Evolutionary conservation across 2,797 vertebrate genomes (phyloP).

Genomic region (Amazonetta brasiliensis): DNA sequence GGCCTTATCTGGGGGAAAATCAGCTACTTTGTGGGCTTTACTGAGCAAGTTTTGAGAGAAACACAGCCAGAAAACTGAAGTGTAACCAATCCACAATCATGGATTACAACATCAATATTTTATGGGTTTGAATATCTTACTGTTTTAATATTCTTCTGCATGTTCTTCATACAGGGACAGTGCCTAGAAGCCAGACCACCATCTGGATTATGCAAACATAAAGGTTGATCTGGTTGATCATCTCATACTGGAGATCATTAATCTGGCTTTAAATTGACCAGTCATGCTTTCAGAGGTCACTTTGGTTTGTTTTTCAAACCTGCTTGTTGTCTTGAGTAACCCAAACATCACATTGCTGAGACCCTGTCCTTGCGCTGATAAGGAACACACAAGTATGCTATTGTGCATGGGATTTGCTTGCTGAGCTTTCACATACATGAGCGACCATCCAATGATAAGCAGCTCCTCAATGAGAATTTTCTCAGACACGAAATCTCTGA

Average conservation of each 20-base stretch:
- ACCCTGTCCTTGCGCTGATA: neutral
- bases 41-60: neutral
- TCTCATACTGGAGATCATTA: neutral
- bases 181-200: neutral
- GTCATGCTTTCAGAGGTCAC: neutral
- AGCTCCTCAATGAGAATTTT: neutral
- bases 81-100: neutral
- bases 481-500: neutral
- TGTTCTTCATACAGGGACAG: neutral
- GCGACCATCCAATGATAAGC: neutral
- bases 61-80: neutral
- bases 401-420: neutral
- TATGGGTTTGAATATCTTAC: neutral
- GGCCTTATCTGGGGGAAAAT: neutral
- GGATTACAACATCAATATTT: neutral
- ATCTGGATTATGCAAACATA: neutral
- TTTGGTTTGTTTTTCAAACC: conserved; percentile 1
- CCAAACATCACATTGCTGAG: neutral
- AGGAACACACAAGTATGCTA: neutral
- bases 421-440: neutral
- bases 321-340: conserved; percentile 20
- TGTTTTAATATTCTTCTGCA: neutral
- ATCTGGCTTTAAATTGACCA: conserved; percentile 29
- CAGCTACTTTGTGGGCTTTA: neutral
- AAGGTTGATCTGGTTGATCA: neutral